Evolutionary conservation across 2,888 invertebrate species (phyloP), one percentile per base, ranked within the genome.

Genomic region (Meloe dianella): DNA sequence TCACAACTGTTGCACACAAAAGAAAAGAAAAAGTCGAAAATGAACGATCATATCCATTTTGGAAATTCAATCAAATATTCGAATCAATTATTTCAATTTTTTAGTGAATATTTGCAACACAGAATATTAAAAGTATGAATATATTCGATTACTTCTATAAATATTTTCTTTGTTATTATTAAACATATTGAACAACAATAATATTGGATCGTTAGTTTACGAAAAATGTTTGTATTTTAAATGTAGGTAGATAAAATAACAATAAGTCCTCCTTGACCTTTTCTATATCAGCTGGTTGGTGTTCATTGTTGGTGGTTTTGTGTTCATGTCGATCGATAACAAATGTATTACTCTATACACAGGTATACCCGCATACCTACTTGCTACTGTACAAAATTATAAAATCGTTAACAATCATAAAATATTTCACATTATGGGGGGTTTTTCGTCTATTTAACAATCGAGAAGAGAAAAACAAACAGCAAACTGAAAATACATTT

Each of bases 1-100:
- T 59, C 59, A 20, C 59, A 59, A 59, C 35, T 59, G 59, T 59
- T 59, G 59, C 59, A 24, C 38, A 17, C 1, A 1, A 14, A n/a
- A 17, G 17, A 41, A 8, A 17, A 41, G 35, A 4, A 1, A 17
- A 4, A 41, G 41, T 12, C 7, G 3, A n/a, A 17, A 7, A 17
- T n/a, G 12, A 5, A 35, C 10, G 35, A 4, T 4, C 12, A 35
- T 35, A 12, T 12, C 4, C 12, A 14, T 14, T n/a, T 20, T 47
- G 47, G n/a, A 47, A 47, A 47, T 47, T 47, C 20, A 20, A 47
- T 9, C 12, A 14, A 32, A n/a, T n/a, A n/a, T n/a, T n/a, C n/a
- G n/a, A n/a, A n/a, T n/a, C n/a, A n/a, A n/a, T n/a, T n/a, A n/a
- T n/a, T n/a, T n/a, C n/a, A n/a, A n/a, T n/a, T n/a, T n/a, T n/a